Evolutionary conservation across 2,113 vertebrate genomes (phyloP).

Genomic region (Bungarus multicinctus): DNA sequence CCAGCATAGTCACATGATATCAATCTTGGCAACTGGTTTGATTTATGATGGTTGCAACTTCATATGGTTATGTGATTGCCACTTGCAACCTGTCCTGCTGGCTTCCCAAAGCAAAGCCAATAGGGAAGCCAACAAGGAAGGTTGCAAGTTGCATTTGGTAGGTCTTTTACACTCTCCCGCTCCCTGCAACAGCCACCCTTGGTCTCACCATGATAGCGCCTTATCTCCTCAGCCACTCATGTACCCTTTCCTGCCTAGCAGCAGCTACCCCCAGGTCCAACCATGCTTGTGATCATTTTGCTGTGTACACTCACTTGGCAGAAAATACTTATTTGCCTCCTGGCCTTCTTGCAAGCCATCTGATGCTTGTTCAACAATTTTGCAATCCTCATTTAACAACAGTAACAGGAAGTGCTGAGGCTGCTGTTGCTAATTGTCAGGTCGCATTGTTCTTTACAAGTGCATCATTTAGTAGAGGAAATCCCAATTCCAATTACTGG

Average conservation of each 20-base stretch:
- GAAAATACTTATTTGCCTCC: neutral
- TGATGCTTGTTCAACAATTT: neutral
- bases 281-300: neutral
- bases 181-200: neutral
- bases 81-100: neutral
- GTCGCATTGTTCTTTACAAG: neutral
- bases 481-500: neutral
- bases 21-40: neutral
- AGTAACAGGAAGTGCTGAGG: neutral
- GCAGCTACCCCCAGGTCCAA: neutral
- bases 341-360: neutral
- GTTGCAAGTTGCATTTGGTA: neutral
- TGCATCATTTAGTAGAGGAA: neutral
- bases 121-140: neutral
- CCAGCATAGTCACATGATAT: neutral
- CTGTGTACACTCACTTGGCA: neutral
- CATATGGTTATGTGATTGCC: neutral
- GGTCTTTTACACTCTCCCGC: neutral
- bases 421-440: neutral
- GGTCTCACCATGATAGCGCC: neutral
- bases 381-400: neutral
- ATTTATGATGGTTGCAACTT: neutral
- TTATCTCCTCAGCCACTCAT: neutral
- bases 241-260: neutral
- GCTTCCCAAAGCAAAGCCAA: neutral